Conservation (phyloP, 35 echinoderm and acorn worm species). For the Chiridota heheva region DNA sequence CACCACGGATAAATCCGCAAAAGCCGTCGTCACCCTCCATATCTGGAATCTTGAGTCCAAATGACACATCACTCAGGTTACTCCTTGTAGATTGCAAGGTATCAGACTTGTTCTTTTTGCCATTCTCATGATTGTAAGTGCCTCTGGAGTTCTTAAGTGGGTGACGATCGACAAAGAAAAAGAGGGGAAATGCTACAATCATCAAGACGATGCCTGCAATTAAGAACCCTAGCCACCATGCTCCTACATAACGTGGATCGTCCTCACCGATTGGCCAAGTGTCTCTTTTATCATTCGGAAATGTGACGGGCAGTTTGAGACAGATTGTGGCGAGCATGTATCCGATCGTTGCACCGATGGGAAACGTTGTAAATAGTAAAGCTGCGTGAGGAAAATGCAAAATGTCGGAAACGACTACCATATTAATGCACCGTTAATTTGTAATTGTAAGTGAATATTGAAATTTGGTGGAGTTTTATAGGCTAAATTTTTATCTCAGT, state of each 20-base stretch:
- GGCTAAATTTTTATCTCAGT: background rate
- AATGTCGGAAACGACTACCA: too few species aligned
- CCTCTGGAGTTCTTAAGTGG: constrained; percentile 12
- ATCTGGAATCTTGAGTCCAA: constrained; percentile 27
- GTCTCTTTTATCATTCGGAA: constrained; percentile 13
- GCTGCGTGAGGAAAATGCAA: constrained; percentile 22
- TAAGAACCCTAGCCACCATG: constrained; percentile 88
- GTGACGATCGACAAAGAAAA: constrained; percentile 62
- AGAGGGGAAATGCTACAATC: constrained; percentile 28
- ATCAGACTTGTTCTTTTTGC: background rate
- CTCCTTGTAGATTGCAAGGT: background rate
- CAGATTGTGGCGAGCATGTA: constrained; percentile 48
- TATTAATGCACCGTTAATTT: too few species aligned
- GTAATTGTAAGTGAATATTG: too few species aligned
- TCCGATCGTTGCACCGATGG: constrained; percentile 57
- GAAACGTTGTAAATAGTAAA: constrained; percentile 63
- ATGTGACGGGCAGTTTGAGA: constrained; percentile 37
- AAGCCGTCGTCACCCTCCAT: constrained; percentile 28
- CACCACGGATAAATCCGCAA: constrained; percentile 30
- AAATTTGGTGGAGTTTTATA: background rate
- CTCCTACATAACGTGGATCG: constrained; percentile 79
- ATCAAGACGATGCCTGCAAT: constrained; percentile 26
- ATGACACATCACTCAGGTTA: background rate
- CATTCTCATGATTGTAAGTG: background rate
- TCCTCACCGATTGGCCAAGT: constrained; percentile 28